These are phyloP conservation scores for Pseudocheirus occidentalis DNA, from an alignment of 2,797 vertebrate species.

Conservation along the genomic window DNA sequence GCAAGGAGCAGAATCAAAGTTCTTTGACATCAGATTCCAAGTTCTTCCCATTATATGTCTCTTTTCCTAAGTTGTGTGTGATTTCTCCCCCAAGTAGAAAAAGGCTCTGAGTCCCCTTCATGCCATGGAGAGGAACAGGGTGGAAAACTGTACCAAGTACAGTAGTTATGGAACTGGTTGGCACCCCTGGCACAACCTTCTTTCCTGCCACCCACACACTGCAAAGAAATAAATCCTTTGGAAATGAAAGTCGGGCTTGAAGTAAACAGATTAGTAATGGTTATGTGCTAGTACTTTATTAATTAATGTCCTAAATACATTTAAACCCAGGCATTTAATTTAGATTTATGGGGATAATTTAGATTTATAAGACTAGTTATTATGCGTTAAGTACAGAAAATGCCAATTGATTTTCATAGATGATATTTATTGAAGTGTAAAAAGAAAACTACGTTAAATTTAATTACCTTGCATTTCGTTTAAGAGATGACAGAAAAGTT, in stretches of 20 bases:
- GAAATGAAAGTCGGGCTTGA: conserved; percentile 81
- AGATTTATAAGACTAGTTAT: conserved; percentile 85
- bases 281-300: conserved; percentile 84
- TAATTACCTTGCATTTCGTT: conserved; percentile 75
- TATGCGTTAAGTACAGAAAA: conserved; percentile 84
- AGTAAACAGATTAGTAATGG: conserved; percentile 86
- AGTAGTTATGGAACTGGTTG: conserved; percentile 43
- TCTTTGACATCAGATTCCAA: neutral
- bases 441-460: conserved; percentile 75
- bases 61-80: neutral
- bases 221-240: conserved; percentile 75
- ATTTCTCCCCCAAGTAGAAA: neutral
- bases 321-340: conserved; percentile 85
- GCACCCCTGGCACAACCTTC: conserved; percentile 48
- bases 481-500: conserved; percentile 59
- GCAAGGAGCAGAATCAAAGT: neutral
- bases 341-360: conserved; percentile 87
- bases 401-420: conserved; percentile 85
- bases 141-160: conserved; percentile 48
- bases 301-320: conserved; percentile 84
- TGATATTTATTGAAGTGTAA: conserved; percentile 85
- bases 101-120: neutral
- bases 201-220: conserved; percentile 58
- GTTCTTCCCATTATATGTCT: neutral
- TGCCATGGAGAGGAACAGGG: neutral